Evolutionary conservation across 2,113 vertebrate genomes (phyloP), one percentile per base, ranked within the genome.

Genomic region (Nycticebus coucang): DNA sequence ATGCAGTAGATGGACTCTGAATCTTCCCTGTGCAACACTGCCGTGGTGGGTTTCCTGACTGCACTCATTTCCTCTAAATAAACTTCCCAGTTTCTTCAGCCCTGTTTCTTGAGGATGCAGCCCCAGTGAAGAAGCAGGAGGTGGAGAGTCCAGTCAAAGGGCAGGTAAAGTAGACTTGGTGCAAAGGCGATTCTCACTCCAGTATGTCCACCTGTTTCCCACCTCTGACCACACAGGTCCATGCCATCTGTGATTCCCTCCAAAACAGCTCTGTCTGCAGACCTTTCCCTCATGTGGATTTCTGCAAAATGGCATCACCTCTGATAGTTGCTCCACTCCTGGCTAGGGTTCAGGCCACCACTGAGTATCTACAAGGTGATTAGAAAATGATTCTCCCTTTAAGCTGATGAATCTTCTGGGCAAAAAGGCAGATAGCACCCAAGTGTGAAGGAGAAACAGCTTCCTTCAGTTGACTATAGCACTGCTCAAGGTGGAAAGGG

Each of bases 1-100:
- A 89, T 86, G 86, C 30, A 50, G 86, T n/a, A 7, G 3, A 55
- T 86, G 53, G 81, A 74, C 71, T 93, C 79, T 77, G 84, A 91
- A 60, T 59, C 87, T 87, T 82, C 75, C 93, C 11, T 72, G 53
- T 50, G 60, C 81, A 92, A 21, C 33, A 0, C 55, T 30, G 5
- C 91, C 33, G 7, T 18, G 68, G 81, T 72, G 53, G 26, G 30
- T 72, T 85, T 85, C 28, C 92, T 74, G 60, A 1, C 41, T 62
- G 81, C 28, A 72, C 79, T 77, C 53, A 68, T 21, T 87, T 95
- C 69, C 86, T 96, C 59, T 57, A 66, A 80, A 66, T 45, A 37
- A 53, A 53, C 60, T 79, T 92, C 82, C 92, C 5, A 41, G 60
- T 88, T 95, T 95, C 57, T 86, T 75, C 88, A 15, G 50, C 22